Conservation (phyloP, 2,113 vertebrate species). For the Eidolon helvum region DNA sequence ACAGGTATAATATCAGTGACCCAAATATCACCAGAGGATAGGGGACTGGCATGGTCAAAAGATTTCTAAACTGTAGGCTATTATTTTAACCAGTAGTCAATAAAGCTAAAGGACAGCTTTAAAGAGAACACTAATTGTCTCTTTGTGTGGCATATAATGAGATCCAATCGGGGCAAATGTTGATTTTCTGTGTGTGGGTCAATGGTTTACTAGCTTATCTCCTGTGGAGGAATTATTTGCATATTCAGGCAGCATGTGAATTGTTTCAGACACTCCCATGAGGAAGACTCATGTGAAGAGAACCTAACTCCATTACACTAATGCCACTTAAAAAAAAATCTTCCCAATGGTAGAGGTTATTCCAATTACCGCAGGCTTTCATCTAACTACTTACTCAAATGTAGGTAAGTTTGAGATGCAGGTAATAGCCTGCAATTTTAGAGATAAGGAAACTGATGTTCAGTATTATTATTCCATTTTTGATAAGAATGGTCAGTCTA, state of each 20-base stretch:
- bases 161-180: background rate
- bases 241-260: background rate
- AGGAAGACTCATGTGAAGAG: background rate
- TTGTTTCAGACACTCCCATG: background rate
- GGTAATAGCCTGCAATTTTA: background rate
- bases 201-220: background rate
- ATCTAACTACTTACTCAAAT: background rate
- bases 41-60: background rate
- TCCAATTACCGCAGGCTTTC: background rate
- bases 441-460: background rate
- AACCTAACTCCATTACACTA: background rate
- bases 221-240: background rate
- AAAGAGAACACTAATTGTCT: background rate
- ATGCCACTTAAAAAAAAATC: background rate
- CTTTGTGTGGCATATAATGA: background rate
- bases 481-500: background rate
- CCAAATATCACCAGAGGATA: background rate
- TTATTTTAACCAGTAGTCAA: constrained; percentile 4
- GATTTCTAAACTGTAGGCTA: background rate
- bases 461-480: background rate
- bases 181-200: background rate
- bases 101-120: constrained; percentile 7
- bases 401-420: background rate
- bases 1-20: background rate
- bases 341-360: background rate